phyloP scores from a whole-genome alignment of 2,113 vertebrate species.

The Oryzias woworae region DNA sequence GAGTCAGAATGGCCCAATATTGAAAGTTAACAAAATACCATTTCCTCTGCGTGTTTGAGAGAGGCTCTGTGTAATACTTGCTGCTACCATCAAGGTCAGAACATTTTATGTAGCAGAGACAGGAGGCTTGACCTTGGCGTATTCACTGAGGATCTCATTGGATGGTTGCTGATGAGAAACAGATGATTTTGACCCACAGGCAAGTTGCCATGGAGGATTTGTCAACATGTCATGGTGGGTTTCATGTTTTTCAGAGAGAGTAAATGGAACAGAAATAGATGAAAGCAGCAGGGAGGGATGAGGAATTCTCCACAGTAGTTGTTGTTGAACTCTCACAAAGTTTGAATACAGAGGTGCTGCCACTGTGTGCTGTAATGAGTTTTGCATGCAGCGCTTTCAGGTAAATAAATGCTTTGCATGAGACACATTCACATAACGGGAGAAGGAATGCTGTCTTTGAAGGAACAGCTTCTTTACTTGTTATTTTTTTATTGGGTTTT shows the following conservation, averaged over 20 bases:
- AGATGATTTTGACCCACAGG: constrained; percentile 36
- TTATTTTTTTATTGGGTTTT: too few relatives aligned
- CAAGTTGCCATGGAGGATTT: constrained; percentile 36
- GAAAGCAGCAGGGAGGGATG: constrained; percentile 23
- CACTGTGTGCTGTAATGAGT: not conserved
- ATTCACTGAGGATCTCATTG: constrained; percentile 18
- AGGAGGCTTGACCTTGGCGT: constrained; percentile 39
- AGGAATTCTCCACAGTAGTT: constrained; percentile 1
- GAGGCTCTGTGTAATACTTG: constrained; percentile 1
- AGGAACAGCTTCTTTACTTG: too few relatives aligned
- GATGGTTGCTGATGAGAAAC: constrained; percentile 46
- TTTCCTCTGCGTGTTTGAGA: constrained; percentile 5
- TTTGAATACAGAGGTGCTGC: not conserved
- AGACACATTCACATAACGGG: not conserved
- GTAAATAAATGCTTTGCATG: not conserved
- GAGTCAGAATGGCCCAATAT: not conserved
- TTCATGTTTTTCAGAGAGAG: constrained; percentile 40
- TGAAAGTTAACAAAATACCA: not conserved
- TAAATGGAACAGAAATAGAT: constrained; percentile 23
- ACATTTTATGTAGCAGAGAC: constrained; percentile 41
- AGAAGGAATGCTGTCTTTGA: not conserved
- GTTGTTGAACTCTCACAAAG: constrained; percentile 4
- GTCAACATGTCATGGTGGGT: constrained; percentile 39
- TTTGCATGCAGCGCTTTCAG: constrained; percentile 5
- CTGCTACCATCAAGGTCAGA: constrained; percentile 28